phyloP scores from a whole-genome alignment of 1,140 invertebrate genomes.

The Cecropterus lyciades region DNA sequence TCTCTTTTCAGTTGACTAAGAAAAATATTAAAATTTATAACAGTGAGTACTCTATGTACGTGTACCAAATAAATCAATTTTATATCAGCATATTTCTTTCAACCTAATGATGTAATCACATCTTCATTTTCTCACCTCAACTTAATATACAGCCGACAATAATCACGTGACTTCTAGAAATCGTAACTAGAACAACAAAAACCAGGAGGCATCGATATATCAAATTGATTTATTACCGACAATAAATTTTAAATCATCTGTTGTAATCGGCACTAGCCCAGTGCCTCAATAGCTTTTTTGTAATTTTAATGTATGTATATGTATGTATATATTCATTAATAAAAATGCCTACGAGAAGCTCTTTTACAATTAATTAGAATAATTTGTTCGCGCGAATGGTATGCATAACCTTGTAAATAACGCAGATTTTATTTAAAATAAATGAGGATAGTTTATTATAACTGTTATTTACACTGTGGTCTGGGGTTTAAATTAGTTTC shows the following conservation, averaged over 20 bases:
- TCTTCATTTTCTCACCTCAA: neutral
- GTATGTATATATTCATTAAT: neutral
- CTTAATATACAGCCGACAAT: neutral
- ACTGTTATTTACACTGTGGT: too few relatives aligned
- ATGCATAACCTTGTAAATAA: too few relatives aligned
- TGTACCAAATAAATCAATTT: too few relatives aligned
- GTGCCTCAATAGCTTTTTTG: neutral
- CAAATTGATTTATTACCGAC: neutral
- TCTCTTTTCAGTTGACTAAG: too few relatives aligned
- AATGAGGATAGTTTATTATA: too few relatives aligned
- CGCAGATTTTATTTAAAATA: too few relatives aligned
- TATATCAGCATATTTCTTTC: too few relatives aligned
- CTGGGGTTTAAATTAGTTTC: too few relatives aligned
- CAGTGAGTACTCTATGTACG: too few relatives aligned
- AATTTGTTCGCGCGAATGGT: too few relatives aligned
- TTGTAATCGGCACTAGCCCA: neutral
- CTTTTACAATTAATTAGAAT: neutral
- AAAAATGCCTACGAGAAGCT: neutral
- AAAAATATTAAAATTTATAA: too few relatives aligned
- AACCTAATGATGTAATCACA: too few relatives aligned
- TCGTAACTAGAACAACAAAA: neutral
- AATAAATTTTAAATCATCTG: neutral
- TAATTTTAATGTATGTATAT: neutral
- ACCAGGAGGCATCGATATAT: conserved; percentile 2
- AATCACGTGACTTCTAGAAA: neutral